A percentile compares a stretch with the other conserved stretches of the same genome.
Conservation (phyloP, 2,888 invertebrate species). For the Rhamphomyia laevipes region DNA sequence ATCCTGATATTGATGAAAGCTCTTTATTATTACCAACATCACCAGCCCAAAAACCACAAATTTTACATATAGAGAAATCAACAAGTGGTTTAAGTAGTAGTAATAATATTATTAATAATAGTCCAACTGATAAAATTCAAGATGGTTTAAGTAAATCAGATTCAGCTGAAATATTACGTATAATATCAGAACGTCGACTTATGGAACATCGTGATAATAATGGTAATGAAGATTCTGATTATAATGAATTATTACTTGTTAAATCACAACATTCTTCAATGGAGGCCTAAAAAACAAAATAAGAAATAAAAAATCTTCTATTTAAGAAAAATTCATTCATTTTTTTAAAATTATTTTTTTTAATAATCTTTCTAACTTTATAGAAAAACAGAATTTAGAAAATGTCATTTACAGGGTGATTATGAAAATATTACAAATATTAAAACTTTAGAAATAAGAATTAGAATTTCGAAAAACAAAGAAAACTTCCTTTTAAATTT, state of each 20-base stretch:
- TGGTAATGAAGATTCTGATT: slow-evolving; percentile 36
- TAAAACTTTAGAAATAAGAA: too few species aligned
- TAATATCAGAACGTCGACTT: slow-evolving; percentile 35
- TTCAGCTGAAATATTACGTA: slow-evolving; percentile 35
- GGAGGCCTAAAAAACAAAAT: slow-evolving; percentile 18
- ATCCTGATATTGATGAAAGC: slow-evolving; percentile 41
- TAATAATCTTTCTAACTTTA: not conserved
- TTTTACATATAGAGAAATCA: not conserved
- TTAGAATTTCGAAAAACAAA: too few species aligned
- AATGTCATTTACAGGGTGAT: not conserved
- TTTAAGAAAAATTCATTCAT: not conserved
- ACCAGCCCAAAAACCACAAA: slow-evolving; percentile 7
- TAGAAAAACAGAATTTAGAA: not conserved
- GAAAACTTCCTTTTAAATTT: too few species aligned
- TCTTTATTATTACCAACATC: slow-evolving; percentile 37
- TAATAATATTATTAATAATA: slow-evolving; percentile 1
- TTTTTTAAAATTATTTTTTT: not conserved
- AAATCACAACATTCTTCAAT: slow-evolving; percentile 34
- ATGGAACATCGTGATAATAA: slow-evolving; percentile 34
- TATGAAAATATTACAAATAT: not conserved
- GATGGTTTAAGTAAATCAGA: slow-evolving; percentile 31
- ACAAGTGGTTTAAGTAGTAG: slow-evolving; percentile 11
- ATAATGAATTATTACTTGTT: slow-evolving; percentile 33
- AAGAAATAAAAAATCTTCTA: too few species aligned
- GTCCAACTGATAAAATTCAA: slow-evolving; percentile 10